Percentiles rank a stretch among this genome's conserved stretches.
phyloP scores from a whole-genome alignment of 2,888 invertebrate genomes.

The Metalampra italica region DNA sequence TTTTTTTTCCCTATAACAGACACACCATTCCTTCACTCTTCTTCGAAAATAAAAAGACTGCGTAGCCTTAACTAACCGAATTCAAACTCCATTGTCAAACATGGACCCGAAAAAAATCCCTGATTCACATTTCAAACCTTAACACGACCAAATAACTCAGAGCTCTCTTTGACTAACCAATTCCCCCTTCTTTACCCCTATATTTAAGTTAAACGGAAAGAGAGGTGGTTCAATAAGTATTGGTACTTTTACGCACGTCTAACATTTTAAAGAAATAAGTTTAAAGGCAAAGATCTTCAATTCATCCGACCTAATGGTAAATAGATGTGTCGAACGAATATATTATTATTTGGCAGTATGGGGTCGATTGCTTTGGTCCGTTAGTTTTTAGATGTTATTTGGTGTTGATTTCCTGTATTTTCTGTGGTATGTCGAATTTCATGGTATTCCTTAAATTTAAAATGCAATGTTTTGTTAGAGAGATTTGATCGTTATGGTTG shows the following conservation, averaged over 20 bases:
- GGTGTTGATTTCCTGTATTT: too few species aligned
- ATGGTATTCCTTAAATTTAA: too few species aligned
- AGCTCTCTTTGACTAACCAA: background rate
- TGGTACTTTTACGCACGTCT: constrained; percentile 16
- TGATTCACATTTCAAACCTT: constrained; percentile 8
- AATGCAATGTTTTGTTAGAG: too few species aligned
- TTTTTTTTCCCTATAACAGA: too few species aligned
- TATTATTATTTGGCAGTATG: constrained; percentile 1
- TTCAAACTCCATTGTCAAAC: constrained; percentile 38
- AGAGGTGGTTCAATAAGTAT: constrained; percentile 5
- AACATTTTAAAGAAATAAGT: constrained; percentile 15
- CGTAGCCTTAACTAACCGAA: constrained; percentile 43
- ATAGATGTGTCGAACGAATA: constrained; percentile 18
- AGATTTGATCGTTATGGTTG: too few species aligned
- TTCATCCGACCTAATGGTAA: constrained; percentile 13
- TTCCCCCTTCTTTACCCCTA: background rate
- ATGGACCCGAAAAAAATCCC: constrained; percentile 25
- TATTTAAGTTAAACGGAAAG: background rate
- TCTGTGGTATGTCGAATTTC: too few species aligned
- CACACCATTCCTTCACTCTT: too few species aligned
- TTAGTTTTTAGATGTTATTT: too few species aligned
- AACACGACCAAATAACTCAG: constrained; percentile 8
- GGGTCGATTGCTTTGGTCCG: constrained; percentile 6
- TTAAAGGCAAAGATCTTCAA: constrained; percentile 9
- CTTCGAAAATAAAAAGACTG: constrained; percentile 21